Evolutionary conservation across 2,888 invertebrate species (phyloP).

Genomic region (Xestia xanthographa): DNA sequence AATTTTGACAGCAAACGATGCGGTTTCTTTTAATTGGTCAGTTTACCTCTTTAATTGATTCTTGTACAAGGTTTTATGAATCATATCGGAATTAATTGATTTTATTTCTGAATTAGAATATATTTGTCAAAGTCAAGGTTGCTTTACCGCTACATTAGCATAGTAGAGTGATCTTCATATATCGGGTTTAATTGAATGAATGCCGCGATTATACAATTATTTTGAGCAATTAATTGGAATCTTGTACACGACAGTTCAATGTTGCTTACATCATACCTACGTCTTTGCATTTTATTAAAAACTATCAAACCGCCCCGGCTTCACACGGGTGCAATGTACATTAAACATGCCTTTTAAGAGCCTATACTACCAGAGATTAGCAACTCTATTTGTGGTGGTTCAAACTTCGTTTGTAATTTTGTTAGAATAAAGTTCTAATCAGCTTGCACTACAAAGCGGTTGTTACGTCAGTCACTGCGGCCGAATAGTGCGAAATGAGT

Average conservation of each 20-base stretch:
- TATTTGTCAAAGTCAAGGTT: constrained; percentile 64
- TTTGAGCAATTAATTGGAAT: constrained; percentile 51
- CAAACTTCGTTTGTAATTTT: too few species aligned
- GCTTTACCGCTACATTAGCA: constrained; percentile 50
- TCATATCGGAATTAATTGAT: constrained; percentile 51
- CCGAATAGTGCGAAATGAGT: too few species aligned
- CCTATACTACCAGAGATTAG: too few species aligned
- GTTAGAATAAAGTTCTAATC: too few species aligned
- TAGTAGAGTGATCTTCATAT: constrained; percentile 35
- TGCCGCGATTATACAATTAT: constrained; percentile 46
- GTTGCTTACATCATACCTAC: constrained; percentile 54
- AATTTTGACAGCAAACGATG: constrained; percentile 30
- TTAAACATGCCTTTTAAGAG: too few species aligned
- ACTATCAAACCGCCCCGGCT: too few species aligned
- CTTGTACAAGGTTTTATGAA: constrained; percentile 60
- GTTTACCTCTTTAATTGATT: constrained; percentile 46
- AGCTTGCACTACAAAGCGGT: too few species aligned
- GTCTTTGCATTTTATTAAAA: constrained; percentile 36
- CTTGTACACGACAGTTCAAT: constrained; percentile 58
- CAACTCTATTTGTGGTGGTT: too few species aligned
- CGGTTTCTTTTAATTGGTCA: constrained; percentile 41
- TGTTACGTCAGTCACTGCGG: too few species aligned
- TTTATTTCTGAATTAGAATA: constrained; percentile 49
- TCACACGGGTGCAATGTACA: too few species aligned
- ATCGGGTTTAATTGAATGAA: constrained; percentile 40